Evolutionary conservation across 64 coral and sea anemone species (phyloP).

Genomic region (Dendronephthya gigantea): DNA sequence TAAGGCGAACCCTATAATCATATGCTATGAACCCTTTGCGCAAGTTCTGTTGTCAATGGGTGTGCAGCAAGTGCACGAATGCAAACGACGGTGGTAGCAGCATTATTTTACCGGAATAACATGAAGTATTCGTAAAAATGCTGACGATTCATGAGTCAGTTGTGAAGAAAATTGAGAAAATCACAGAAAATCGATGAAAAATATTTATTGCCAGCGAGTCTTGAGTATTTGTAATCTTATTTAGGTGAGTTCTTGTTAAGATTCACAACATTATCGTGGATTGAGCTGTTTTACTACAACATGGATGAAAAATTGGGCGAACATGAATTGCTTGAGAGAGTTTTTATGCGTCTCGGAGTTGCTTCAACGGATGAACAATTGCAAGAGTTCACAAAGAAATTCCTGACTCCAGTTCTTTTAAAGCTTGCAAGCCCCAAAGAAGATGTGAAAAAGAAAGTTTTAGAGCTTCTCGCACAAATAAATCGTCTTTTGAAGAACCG

Average conservation of each 20-base stretch:
- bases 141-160: no score
- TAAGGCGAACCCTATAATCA: no score
- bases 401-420: conserved; percentile 67
- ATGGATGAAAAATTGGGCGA: not conserved
- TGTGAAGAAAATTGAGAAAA: no score
- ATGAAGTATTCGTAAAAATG: no score
- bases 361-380: conserved; percentile 83
- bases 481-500: conserved; percentile 87
- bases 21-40: no score
- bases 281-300: not conserved
- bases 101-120: not conserved
- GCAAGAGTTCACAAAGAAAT: conserved; percentile 59
- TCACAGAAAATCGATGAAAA: no score
- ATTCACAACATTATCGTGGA: not conserved
- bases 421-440: conserved; percentile 76
- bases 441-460: conserved; percentile 84
- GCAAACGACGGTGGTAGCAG: not conserved
- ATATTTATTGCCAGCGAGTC: no score
- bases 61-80: no score
- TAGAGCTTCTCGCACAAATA: conserved; percentile 82
- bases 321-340: conserved; percentile 68
- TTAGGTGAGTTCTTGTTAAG: not conserved
- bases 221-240: no score
- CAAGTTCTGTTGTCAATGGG: no score
- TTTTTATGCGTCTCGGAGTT: conserved; percentile 71